Conservation (phyloP, 2,797 vertebrate genomes). For the Peromyscus attwateri region DNA sequence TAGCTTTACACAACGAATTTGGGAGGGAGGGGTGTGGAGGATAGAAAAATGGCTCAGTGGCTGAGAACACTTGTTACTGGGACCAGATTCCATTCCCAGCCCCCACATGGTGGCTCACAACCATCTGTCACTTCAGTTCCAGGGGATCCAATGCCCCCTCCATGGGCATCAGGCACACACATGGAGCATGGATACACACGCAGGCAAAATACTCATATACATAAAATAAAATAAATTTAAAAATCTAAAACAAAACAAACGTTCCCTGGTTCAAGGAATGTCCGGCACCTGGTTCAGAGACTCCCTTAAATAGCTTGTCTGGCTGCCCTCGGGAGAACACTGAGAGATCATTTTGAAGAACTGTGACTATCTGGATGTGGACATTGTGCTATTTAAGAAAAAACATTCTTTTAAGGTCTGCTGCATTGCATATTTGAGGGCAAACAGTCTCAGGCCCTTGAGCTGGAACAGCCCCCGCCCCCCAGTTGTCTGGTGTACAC, state of each 20-base stretch:
- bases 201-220: not conserved
- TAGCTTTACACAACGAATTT: not conserved
- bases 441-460: not conserved
- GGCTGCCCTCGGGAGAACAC: constrained; percentile 31
- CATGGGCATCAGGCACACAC: not conserved
- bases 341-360: constrained; percentile 45
- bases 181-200: not conserved
- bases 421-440: constrained; percentile 25
- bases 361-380: constrained; percentile 11
- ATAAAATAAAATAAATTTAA: not conserved
- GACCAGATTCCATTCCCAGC: not conserved
- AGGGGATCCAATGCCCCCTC: not conserved
- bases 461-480: not conserved
- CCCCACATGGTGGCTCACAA: not conserved
- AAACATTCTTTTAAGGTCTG: not conserved
- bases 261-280: constrained; percentile 28
- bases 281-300: not conserved
- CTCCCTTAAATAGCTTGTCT: constrained; percentile 25
- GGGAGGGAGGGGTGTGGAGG: too few relatives aligned
- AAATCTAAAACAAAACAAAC: constrained; percentile 1
- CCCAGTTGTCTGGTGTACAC: not conserved
- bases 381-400: not conserved
- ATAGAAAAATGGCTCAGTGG: not conserved
- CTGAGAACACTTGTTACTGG: not conserved
- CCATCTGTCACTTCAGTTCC: not conserved